A percentile compares a stretch with the other conserved stretches of the same genome.
phyloP scores from a whole-genome alignment of 2,113 vertebrate species.

The Ceratotherium simum region DNA sequence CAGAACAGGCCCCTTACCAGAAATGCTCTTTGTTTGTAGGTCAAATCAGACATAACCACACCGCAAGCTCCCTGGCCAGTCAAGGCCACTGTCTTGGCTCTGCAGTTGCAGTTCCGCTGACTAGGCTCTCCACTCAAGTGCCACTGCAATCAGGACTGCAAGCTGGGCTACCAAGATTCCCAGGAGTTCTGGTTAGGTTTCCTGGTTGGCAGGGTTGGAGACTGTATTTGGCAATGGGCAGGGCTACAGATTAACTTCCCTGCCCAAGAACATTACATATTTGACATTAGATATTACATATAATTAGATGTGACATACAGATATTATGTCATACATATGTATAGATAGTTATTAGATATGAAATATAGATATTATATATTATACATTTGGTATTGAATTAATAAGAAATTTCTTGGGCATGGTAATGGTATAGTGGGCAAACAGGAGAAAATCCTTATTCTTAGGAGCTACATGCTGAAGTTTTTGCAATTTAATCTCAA shows the following conservation, averaged over 20 bases:
- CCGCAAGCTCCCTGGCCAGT: neutral
- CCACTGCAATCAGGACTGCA: neutral
- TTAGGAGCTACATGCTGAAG: neutral
- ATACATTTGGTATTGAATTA: neutral
- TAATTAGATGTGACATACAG: neutral
- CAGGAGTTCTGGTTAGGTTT: neutral
- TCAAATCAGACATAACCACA: neutral
- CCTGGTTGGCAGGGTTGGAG: neutral
- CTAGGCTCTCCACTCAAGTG: neutral
- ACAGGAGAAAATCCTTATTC: neutral
- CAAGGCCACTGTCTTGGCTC: neutral
- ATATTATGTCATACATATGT: neutral
- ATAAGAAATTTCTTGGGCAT: neutral
- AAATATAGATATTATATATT: neutral
- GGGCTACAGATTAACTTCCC: neutral
- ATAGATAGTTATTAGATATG: neutral
- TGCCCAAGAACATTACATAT: neutral
- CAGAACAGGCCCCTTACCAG: neutral
- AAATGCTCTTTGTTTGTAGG: neutral
- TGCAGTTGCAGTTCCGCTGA: neutral
- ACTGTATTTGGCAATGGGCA: neutral
- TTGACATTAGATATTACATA: neutral
- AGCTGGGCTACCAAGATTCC: neutral
- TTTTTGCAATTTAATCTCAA: neutral
- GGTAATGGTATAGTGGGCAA: neutral